phyloP scores from a whole-genome alignment of 2,797 vertebrate genomes.

The Peromyscus nudipes region DNA sequence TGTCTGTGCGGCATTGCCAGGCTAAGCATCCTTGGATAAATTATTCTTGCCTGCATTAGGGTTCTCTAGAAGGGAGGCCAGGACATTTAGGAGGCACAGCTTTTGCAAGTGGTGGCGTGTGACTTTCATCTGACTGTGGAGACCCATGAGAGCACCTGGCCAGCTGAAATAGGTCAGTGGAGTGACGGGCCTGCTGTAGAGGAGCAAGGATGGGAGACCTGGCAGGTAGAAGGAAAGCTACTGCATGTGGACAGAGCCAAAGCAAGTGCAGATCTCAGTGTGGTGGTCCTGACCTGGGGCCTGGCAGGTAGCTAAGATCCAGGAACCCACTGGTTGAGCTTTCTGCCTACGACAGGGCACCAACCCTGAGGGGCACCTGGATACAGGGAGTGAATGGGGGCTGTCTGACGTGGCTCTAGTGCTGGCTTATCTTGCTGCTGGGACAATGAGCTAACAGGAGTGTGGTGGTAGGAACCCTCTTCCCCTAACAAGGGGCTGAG shows the following conservation, averaged over 20 bases:
- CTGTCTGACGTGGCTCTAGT: background rate
- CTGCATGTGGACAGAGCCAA: background rate
- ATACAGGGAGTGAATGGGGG: too few species aligned
- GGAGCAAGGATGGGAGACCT: background rate
- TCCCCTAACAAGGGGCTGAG: background rate
- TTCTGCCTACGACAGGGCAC: background rate
- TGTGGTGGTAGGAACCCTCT: rapidly evolving
- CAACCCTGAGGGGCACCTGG: background rate
- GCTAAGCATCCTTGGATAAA: slow-evolving; percentile 60
- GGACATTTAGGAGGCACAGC: background rate
- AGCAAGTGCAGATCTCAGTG: rapidly evolving
- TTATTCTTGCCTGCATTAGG: slow-evolving; percentile 18
- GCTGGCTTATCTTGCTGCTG: background rate
- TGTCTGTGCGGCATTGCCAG: background rate
- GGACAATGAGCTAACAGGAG: background rate
- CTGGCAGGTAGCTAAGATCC: background rate
- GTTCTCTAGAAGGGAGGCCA: background rate
- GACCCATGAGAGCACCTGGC: background rate
- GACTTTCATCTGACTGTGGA: background rate
- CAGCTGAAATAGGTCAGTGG: background rate
- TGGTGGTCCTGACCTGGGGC: too few species aligned
- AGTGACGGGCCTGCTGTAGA: rapidly evolving
- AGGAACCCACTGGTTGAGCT: background rate
- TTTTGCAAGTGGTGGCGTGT: background rate
- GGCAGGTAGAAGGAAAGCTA: too few species aligned